Base-by-base conservation (phyloP, 2,113 vertebrate genomes). In the Pelecanoides urinatrix region DNA sequence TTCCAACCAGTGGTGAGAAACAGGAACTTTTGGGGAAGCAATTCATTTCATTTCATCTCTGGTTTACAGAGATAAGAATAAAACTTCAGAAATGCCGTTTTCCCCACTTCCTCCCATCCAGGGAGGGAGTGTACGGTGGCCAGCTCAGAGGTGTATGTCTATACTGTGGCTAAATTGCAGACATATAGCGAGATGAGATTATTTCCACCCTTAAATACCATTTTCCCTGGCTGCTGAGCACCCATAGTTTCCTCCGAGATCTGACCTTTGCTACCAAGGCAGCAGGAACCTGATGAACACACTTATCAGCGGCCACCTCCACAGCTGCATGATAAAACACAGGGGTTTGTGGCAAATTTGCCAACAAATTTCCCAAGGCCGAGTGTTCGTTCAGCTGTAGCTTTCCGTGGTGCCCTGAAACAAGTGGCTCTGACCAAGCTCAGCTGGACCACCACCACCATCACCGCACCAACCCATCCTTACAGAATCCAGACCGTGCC, bases 41-140 rank as follows among this genome's bases (percentile, higher is more conserved):
- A 63, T 77, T 92, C 4, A 66, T 85, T 81, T 62, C 0, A 0
- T 80, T 86, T n/a, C n/a, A n/a, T n/a, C n/a, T n/a, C n/a, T 89
- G 68, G 26, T 55, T 84, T 66, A 55, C 8, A 88, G 52, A 91
- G 68, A 76, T 86, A 85, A 92, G 73, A 79, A 82, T 5, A 15
- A 71, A 92, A 74, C 70, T 81, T 68, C 63, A 96, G 63, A 91
- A 94, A 88, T 55, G 23, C 13, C 32, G 74, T 89, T 65, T 42
- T 1, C 65, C 76, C 65, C 14, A 34, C 16, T 87, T 76, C 55
- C 65, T 93, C 26, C 44, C n/a, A 30, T 25, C 16, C 13, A 71
- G 49, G 32, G 66, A 63, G 11, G 17, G 29, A 86, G 10, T 3
- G 8, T 45, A 61, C 0, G 2, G 34, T 36, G 71, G 45, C 40